phyloP scores from a whole-genome alignment of 2,888 invertebrate species.

The Minunthozetes semirufus region DNA sequence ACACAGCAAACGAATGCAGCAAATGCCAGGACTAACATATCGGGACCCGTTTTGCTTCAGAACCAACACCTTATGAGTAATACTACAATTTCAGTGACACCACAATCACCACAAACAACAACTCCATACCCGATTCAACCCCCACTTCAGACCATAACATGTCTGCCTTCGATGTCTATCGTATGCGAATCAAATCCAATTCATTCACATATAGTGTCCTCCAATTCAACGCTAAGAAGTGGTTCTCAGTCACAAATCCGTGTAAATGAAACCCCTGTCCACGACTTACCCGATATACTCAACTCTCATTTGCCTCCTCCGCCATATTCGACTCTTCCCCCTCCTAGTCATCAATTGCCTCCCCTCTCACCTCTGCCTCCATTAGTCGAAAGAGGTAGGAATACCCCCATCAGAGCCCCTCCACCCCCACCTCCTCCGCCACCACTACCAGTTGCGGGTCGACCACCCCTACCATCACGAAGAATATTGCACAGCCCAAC shows the following conservation, averaged over 20 bases:
- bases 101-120: background rate
- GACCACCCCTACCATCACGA: conserved; percentile 13
- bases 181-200: background rate
- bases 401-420: conserved; percentile 28
- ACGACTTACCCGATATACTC: conserved; percentile 41
- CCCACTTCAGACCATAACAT: conserved; percentile 2
- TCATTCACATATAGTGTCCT: background rate
- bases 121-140: background rate
- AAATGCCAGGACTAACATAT: conserved; percentile 3
- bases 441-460: background rate
- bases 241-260: conserved; percentile 18
- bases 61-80: background rate
- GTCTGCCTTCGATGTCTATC: no score
- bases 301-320: conserved; percentile 41
- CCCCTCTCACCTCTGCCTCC: conserved; percentile 34
- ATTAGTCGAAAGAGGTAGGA: background rate
- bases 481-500: conserved; percentile 9
- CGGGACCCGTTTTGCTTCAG: background rate
- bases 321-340: conserved; percentile 41
- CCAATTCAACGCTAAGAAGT: background rate
- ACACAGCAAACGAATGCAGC: background rate
- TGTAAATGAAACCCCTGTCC: background rate
- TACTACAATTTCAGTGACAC: background rate
- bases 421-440: conserved; percentile 40
- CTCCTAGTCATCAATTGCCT: conserved; percentile 31